A percentile compares a stretch with the other conserved stretches of the same genome.
Evolutionary conservation across 1,140 invertebrate species (phyloP).

Genomic region (Drosophila asahinai): DNA sequence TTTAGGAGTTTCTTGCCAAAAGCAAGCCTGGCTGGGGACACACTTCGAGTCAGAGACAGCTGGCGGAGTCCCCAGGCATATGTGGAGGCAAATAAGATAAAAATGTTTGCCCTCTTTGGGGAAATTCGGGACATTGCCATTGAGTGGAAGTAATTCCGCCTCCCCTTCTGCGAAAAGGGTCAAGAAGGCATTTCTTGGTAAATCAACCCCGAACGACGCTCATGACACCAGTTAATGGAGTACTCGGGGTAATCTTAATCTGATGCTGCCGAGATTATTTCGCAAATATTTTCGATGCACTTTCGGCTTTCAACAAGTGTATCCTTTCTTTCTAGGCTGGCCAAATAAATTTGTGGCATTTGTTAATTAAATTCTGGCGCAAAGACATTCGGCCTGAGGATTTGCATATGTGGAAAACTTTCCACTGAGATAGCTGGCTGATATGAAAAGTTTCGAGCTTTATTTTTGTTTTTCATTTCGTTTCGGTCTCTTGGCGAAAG

Average conservation of each 20-base stretch:
- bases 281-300: neutral
- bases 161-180: neutral
- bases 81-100: slow-evolving; percentile 35
- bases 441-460: slow-evolving; percentile 36
- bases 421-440: slow-evolving; percentile 10
- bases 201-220: neutral
- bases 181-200: neutral
- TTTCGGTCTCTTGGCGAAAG: slow-evolving; percentile 2
- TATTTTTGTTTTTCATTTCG: neutral
- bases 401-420: slow-evolving; percentile 45
- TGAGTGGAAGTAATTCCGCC: slow-evolving; percentile 16
- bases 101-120: slow-evolving; percentile 27
- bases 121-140: slow-evolving; percentile 28
- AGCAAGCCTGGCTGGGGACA: neutral
- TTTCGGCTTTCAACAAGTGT: slow-evolving; percentile 15
- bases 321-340: neutral
- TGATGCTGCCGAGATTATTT: neutral
- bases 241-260: neutral
- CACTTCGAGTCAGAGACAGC: neutral
- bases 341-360: slow-evolving; percentile 51
- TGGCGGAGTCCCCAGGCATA: slow-evolving; percentile 12
- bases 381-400: slow-evolving; percentile 8
- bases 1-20: slow-evolving; percentile 12
- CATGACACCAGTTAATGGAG: slow-evolving; percentile 6
- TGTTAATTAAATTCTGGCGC: slow-evolving; percentile 55